Base-by-base conservation (phyloP, 2,888 invertebrate genomes). In the Elegia similella region DNA sequence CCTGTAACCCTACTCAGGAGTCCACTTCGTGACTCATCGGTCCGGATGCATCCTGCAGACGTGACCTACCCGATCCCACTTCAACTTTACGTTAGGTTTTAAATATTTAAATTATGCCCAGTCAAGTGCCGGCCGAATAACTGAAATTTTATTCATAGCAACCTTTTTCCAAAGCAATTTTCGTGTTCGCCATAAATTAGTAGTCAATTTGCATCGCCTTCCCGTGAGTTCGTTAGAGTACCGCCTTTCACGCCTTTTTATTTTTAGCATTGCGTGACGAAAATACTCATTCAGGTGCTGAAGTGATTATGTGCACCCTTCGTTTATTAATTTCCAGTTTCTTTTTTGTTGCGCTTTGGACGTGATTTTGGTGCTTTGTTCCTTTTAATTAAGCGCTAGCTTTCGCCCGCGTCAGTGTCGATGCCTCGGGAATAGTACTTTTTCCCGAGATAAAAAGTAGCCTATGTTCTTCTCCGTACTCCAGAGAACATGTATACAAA, bases 81-180 rank as follows among this genome's bases (percentile, higher is more conserved):
- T 13, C 30, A 30, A 30, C 30, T 58, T 5, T 2, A 5, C 23
- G 23, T 3, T 23, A 23, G 23, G 23, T 23, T 23, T 23, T 23
- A 23, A 23, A 23, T 23, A 23, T 23, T 23, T 23, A 23, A 23
- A 23, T 23, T 5, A 23, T 23, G 23, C 23, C 55, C 56, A 53
- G 63, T 61, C 63, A 64, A 65, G 64, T 68, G 70, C 67, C 63
- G 68, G 67, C 61, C 60, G 63, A 69, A 69, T 75, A 75, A 76
- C 70, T 73, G 73, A 68, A 80, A 78, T 83, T 79, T 81, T 82
- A 83, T 84, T 81, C 80, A 80, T 78, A 76, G 75, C 42, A 58
- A 65, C 71, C 67, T 72, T 77, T 78, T 81, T 74, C 62, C 61
- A 72, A 72, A 74, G 76, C 73, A 79, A 76, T 78, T 80, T 76